phyloP scores from a whole-genome alignment of 2,113 vertebrate genomes.

The Hemichromis elongatus region DNA sequence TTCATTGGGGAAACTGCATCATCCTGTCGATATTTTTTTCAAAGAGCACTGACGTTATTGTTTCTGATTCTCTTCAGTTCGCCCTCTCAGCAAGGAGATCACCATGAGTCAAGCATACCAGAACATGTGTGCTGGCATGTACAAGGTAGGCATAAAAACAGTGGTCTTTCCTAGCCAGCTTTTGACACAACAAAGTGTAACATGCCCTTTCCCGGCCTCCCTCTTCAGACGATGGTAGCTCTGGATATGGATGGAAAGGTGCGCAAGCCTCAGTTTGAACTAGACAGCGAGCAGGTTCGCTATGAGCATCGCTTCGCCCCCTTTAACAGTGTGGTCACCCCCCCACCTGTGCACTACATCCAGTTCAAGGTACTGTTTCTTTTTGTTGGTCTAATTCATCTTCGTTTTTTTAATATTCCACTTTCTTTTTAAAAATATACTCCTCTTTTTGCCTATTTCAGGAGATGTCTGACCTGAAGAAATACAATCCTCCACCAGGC shows the following conservation, averaged over 20 bases:
- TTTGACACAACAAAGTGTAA: neutral
- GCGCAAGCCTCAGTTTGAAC: slow-evolving; percentile 94
- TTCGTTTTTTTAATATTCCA: neutral
- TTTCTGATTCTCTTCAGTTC: slow-evolving; percentile 72
- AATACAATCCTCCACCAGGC: slow-evolving; percentile 94
- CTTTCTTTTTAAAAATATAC: neutral
- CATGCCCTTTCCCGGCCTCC: neutral
- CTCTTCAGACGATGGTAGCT: slow-evolving; percentile 91
- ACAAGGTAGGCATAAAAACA: slow-evolving; percentile 79
- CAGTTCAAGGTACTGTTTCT: slow-evolving; percentile 87
- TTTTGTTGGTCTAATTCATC: neutral
- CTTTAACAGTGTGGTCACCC: slow-evolving; percentile 97
- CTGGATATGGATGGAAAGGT: slow-evolving; percentile 99
- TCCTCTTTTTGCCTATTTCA: slow-evolving; percentile 34
- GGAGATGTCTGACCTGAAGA: slow-evolving; percentile 99
- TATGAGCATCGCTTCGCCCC: slow-evolving; percentile 98
- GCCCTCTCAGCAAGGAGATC: slow-evolving; percentile 93
- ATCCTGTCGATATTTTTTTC: neutral
- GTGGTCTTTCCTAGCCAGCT: neutral
- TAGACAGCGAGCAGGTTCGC: slow-evolving; percentile 96
- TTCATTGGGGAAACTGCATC: neutral
- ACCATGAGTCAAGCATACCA: slow-evolving; percentile 98
- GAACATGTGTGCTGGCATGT: slow-evolving; percentile 99
- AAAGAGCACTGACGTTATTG: neutral
- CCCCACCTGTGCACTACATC: slow-evolving; percentile 94